A percentile compares a stretch with the other conserved stretches of the same genome.
Evolutionary conservation across 2,797 vertebrate genomes (phyloP).

Genomic region (Enteromius fasciolatus): DNA sequence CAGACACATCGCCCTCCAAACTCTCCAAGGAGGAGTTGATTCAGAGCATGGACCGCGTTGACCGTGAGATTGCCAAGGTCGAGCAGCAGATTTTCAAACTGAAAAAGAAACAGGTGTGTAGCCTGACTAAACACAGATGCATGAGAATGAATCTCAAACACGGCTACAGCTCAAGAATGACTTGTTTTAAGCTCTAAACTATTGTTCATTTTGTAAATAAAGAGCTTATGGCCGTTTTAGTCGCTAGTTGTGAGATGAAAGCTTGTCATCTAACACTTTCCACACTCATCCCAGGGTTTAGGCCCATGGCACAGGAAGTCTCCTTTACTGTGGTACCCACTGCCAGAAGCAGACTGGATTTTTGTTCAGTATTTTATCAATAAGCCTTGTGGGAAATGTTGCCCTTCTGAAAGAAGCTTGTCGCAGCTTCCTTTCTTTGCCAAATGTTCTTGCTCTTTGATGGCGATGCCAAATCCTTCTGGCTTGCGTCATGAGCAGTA

Average conservation of each 20-base stretch:
- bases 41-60: slow-evolving; percentile 98
- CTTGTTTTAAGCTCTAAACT: background rate
- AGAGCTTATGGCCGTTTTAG: background rate
- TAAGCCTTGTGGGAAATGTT: slow-evolving; percentile 42
- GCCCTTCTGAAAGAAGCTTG: slow-evolving; percentile 29
- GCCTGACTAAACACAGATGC: background rate
- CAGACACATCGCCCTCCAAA: slow-evolving; percentile 95
- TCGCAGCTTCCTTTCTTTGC: background rate
- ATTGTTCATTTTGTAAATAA: slow-evolving; percentile 7
- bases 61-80: slow-evolving; percentile 97
- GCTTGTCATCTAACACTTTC: background rate
- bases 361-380: slow-evolving; percentile 17
- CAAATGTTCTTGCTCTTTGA: slow-evolving; percentile 4
- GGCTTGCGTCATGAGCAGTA: background rate
- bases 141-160: background rate
- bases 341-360: background rate
- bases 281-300: background rate
- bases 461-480: slow-evolving; percentile 2
- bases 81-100: slow-evolving; percentile 98
- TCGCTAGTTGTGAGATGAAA: background rate
- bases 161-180: background rate
- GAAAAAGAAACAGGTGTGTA: slow-evolving; percentile 97
- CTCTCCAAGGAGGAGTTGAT: slow-evolving; percentile 98
- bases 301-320: background rate
- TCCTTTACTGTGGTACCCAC: background rate